Conservation (phyloP, 1,140 invertebrate genomes). For the Phortica variegata region DNA sequence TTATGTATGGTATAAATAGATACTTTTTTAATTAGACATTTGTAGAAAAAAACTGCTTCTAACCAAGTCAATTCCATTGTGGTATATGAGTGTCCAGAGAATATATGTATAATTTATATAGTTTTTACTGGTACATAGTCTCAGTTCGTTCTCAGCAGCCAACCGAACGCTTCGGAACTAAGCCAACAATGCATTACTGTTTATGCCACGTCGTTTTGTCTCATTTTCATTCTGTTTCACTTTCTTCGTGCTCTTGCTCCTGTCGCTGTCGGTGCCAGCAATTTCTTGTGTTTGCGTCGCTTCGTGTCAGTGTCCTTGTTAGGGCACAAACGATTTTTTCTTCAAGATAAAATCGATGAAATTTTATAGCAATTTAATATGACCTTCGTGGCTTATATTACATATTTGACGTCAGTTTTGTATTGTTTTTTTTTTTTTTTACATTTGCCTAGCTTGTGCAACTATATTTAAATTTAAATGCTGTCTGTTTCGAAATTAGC, state of each 20-base stretch:
- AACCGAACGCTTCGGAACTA: too few relatives aligned
- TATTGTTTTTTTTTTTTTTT: conserved; percentile 28
- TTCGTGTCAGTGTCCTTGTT: conserved; percentile 55
- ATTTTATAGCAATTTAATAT: conserved; percentile 58
- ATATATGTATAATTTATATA: conserved; percentile 1
- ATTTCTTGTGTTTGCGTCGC: conserved; percentile 4
- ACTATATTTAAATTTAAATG: not conserved
- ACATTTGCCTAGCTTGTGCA: conserved; percentile 22
- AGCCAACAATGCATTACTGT: too few relatives aligned
- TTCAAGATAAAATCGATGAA: conserved; percentile 55
- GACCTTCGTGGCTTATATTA: conserved; percentile 55
- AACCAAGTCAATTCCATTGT: too few relatives aligned
- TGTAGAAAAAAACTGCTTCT: too few relatives aligned
- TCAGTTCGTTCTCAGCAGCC: too few relatives aligned
- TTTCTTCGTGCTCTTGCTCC: conserved; percentile 3
- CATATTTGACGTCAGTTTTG: conserved; percentile 10
- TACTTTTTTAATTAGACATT: too few relatives aligned
- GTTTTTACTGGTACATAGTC: too few relatives aligned
- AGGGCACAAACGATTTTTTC: conserved; percentile 29
- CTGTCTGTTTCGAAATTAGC: too few relatives aligned
- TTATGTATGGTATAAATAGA: too few relatives aligned
- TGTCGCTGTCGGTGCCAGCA: conserved; percentile 12
- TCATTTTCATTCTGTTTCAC: conserved; percentile 3
- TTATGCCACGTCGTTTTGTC: conserved; percentile 18
- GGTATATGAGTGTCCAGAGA: too few relatives aligned